Evolutionary conservation across 1,140 invertebrate genomes (phyloP).

Genomic region (Brachionus sp.): DNA sequence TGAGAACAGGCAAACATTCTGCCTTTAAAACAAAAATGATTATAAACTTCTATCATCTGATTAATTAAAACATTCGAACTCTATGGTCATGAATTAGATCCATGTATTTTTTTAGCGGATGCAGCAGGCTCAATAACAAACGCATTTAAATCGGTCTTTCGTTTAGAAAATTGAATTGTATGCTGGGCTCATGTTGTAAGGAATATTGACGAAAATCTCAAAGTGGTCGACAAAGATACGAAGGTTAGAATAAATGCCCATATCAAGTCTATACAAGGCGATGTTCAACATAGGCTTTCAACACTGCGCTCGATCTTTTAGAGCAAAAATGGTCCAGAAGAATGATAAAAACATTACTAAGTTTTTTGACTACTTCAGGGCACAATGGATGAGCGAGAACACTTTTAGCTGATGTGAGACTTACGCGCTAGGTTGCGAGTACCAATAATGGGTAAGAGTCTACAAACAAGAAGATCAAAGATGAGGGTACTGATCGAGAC

Average conservation of each 20-base stretch:
- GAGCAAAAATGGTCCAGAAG: not conserved
- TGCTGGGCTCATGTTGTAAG: no score
- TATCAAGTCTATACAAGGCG: not conserved
- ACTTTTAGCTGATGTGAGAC: not conserved
- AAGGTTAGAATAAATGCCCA: not conserved
- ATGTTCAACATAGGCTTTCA: not conserved
- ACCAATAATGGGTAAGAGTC: constrained; percentile 6
- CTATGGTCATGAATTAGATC: not conserved
- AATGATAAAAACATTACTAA: not conserved
- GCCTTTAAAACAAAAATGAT: no score
- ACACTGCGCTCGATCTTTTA: not conserved
- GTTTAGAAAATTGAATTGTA: no score
- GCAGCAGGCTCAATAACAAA: not conserved
- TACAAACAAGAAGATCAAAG: not conserved
- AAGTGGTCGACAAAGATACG: not conserved
- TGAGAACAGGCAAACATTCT: no score
- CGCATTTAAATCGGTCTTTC: no score
- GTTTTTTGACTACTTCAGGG: not conserved
- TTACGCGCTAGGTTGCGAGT: not conserved
- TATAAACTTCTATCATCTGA: no score
- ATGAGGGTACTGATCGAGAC: not conserved
- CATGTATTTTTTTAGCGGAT: not conserved
- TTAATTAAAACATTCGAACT: no score
- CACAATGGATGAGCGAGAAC: not conserved
- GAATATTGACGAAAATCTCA: no score